Base-by-base conservation (phyloP, 1,140 invertebrate species). In the Amyelois transitella region DNA sequence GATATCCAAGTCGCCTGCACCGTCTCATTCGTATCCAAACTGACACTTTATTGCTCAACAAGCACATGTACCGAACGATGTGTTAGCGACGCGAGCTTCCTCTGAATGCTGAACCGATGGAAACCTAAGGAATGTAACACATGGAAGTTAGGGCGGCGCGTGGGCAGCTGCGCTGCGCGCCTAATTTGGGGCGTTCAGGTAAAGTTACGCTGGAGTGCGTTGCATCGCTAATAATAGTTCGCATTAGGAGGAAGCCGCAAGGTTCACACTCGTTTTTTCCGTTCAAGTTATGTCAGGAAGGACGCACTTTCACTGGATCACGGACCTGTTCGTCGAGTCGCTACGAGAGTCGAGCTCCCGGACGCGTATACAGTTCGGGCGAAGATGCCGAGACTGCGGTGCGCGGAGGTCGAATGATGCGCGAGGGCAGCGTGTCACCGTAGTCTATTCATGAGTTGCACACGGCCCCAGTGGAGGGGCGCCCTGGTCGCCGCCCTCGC, bases 361-460 rank as follows among this genome's bases (percentile, higher is more conserved):
- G 60, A 75, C 83, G 77, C 79, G 81, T 84, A 53, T 83, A 77
- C 72, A 77, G 81, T 81, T 57, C 77, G 80, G 76, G 80, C 80
- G 67, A 54, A 72, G 73, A 58, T 81, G 82, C 85, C 81, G 65
- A 79, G 78, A 86, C 82, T 87, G 79, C 72, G 77, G 75, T 84
- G 77, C 83, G 82, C 82, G 77, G 80, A 77, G 82, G 82, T 89
- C 88, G 88, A 89, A 84, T 89, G 86, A 77, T 83, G 85, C 72
- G 77, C 72, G 73, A 81, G 81, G 75, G 74, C 77, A 79, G 53
- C 60, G 64, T 52, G 72, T 75, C 69, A 76, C 68, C 75, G 81
- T 89, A 89, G 88, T 90, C 88, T 89, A 88, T 89, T 71, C 61
- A 73, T 69, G 70, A 63, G 69, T 80, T 89, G 88, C 89, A 89